Percentiles rank a stretch among this genome's conserved stretches.
Conservation (phyloP, 2,888 invertebrate genomes). For the Sphecodes monilicornis region DNA sequence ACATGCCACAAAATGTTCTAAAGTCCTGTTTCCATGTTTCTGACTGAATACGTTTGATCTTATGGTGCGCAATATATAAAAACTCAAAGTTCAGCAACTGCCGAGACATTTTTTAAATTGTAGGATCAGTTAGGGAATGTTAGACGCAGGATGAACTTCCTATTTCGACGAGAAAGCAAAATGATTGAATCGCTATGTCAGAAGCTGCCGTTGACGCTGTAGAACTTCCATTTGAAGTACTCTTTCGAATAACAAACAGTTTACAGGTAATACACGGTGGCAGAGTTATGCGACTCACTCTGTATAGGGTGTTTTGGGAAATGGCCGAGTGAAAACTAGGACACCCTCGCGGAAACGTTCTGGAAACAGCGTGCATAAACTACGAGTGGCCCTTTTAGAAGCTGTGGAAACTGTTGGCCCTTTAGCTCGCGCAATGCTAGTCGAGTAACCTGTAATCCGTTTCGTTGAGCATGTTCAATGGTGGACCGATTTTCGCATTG, state of each 20-base stretch:
- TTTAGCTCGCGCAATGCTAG: not conserved
- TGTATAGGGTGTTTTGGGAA: constrained; percentile 16
- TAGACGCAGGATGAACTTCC: not conserved
- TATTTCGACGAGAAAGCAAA: not conserved
- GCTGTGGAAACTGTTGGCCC: not conserved
- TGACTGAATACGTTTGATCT: not conserved
- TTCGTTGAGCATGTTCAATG: not conserved
- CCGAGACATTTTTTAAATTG: not conserved
- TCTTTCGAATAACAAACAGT: not conserved
- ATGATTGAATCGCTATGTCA: not conserved
- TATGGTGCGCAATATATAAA: too few relatives aligned
- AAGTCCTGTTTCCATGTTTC: too few relatives aligned
- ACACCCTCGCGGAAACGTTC: not conserved
- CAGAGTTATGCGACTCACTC: not conserved
- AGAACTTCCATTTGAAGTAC: not conserved
- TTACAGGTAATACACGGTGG: not conserved
- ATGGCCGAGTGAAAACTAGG: not conserved
- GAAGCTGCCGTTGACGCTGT: not conserved
- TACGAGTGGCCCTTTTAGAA: constrained; percentile 6
- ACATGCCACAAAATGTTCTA: too few relatives aligned
- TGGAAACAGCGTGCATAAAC: constrained; percentile 1
- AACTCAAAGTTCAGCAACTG: too few relatives aligned
- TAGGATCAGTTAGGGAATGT: not conserved
- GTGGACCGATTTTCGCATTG: constrained; percentile 1
- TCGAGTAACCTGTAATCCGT: constrained; percentile 5